A percentile compares a stretch with the other conserved stretches of the same genome.
phyloP scores from a whole-genome alignment of 2,888 invertebrate genomes.

The Noctua fimbriata region DNA sequence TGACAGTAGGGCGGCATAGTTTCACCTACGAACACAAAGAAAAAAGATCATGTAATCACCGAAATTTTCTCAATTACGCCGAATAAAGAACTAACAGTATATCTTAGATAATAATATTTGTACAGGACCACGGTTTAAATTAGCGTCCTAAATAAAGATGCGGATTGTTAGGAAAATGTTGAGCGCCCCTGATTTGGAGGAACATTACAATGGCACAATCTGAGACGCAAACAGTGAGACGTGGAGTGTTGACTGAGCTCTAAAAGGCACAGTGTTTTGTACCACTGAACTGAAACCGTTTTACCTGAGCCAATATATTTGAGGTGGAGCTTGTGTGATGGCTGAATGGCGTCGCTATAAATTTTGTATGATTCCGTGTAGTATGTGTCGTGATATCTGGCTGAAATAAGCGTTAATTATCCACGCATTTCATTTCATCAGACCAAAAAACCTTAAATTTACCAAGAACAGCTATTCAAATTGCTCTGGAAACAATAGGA shows the following conservation, averaged over 20 bases:
- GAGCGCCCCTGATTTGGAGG: constrained; percentile 67
- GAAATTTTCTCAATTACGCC: constrained; percentile 54
- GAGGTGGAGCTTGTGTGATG: constrained; percentile 10
- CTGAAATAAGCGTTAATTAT: not conserved
- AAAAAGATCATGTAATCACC: constrained; percentile 14
- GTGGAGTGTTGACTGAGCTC: constrained; percentile 78
- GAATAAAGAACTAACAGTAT: constrained; percentile 46
- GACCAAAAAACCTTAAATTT: too few species aligned
- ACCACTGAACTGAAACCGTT: constrained; percentile 76
- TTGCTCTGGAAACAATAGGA: constrained; percentile 8
- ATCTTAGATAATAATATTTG: constrained; percentile 64
- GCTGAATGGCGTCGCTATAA: constrained; percentile 8
- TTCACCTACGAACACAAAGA: not conserved
- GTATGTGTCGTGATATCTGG: not conserved
- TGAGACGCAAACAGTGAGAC: constrained; percentile 60
- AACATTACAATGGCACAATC: constrained; percentile 65
- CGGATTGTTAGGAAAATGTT: constrained; percentile 68
- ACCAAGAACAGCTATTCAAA: constrained; percentile 6
- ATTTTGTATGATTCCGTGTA: constrained; percentile 22
- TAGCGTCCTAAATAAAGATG: constrained; percentile 72
- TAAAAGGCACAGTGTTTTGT: constrained; percentile 75
- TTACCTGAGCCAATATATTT: constrained; percentile 79
- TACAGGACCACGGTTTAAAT: constrained; percentile 63
- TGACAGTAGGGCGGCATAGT: not conserved
- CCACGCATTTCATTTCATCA: too few species aligned